phyloP scores from a whole-genome alignment of 2,797 vertebrate genomes.

The Sparus aurata region DNA sequence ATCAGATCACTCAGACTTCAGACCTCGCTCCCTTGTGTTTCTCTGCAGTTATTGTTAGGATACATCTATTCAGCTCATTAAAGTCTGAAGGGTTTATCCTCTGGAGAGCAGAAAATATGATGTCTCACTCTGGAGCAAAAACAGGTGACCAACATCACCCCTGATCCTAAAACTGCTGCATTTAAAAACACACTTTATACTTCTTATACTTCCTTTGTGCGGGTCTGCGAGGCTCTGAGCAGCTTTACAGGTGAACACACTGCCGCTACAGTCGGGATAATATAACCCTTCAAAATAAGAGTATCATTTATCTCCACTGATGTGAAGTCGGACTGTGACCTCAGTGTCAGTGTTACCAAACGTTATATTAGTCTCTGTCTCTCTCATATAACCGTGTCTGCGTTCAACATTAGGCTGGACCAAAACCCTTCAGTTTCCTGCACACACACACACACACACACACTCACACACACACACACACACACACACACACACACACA shows the following conservation, averaged over 20 bases:
- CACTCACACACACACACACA: too few species aligned
- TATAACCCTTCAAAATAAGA: slow-evolving; percentile 62
- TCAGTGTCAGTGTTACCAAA: slow-evolving; percentile 40
- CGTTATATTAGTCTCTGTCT: slow-evolving; percentile 41
- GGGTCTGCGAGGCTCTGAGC: not conserved
- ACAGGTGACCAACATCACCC: too few species aligned
- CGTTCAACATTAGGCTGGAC: slow-evolving; percentile 63
- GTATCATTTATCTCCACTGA: slow-evolving; percentile 20
- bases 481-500: slow-evolving; percentile 8
- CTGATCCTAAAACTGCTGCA: too few species aligned
- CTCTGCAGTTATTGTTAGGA: too few species aligned
- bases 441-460: slow-evolving; percentile 37
- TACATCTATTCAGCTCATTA: too few species aligned
- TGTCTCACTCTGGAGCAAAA: too few species aligned
- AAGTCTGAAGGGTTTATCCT: too few species aligned
- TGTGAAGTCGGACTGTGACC: slow-evolving; percentile 45
- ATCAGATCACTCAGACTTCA: too few species aligned
- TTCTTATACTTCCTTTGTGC: not conserved
- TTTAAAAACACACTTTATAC: not conserved
- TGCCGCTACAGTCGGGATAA: not conserved
- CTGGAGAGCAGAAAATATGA: too few species aligned
- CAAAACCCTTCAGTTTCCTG: slow-evolving; percentile 38
- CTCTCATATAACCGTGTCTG: slow-evolving; percentile 64
- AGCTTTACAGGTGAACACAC: slow-evolving; percentile 36
- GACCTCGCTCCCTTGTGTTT: too few species aligned